Percentiles rank a stretch among this genome's conserved stretches.
These are phyloP conservation scores for Athene noctua DNA, from an alignment of 2,113 vertebrate species.

Conservation along the genomic window DNA sequence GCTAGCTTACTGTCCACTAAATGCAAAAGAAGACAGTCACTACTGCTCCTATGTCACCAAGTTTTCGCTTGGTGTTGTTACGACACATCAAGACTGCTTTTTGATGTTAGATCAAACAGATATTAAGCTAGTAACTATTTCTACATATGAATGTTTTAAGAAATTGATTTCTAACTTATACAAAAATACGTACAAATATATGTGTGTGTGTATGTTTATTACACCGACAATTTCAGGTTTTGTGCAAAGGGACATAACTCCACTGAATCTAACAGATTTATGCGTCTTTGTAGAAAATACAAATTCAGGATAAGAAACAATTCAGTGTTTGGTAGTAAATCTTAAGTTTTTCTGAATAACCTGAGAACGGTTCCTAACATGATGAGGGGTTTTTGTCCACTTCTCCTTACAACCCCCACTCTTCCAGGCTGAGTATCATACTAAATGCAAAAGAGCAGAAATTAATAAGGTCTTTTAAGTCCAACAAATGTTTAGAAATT, in stretches of 20 bases:
- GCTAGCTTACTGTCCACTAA: not conserved
- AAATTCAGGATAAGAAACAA: not conserved
- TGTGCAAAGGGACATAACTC: not conserved
- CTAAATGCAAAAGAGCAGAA: not conserved
- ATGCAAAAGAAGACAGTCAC: not conserved
- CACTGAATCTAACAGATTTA: not conserved
- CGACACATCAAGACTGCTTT: not conserved
- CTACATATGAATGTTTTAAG: not conserved
- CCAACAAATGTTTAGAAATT: not conserved
- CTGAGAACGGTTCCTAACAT: not conserved
- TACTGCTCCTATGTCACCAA: not conserved
- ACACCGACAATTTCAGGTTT: not conserved
- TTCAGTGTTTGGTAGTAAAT: not conserved
- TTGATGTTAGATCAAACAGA: not conserved
- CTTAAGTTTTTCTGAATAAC: not conserved
- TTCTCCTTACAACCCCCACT: not conserved
- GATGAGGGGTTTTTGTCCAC: not conserved
- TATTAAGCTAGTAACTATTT: not conserved
- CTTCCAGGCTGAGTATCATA: not conserved
- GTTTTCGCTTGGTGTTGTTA: constrained; percentile 3
- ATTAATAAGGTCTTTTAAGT: not conserved
- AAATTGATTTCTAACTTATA: not conserved
- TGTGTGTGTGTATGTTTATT: not conserved
- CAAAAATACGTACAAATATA: not conserved
- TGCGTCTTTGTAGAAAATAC: not conserved